A percentile compares a stretch with the other conserved stretches of the same genome.
These are phyloP conservation scores for Hypocryptadius cinnamomeus DNA, from an alignment of 2,113 vertebrate species.

Conservation along the genomic window DNA sequence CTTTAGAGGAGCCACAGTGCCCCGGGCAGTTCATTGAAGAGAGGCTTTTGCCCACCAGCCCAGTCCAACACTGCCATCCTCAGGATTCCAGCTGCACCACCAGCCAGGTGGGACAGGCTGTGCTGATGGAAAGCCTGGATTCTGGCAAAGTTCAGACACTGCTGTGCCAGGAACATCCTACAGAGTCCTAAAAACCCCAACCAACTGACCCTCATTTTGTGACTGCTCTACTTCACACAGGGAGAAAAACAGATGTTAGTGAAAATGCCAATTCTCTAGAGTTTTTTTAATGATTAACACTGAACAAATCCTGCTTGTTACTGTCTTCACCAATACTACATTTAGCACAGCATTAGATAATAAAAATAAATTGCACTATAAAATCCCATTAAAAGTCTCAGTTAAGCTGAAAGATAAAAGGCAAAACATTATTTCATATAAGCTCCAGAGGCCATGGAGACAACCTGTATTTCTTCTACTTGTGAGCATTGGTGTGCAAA, in stretches of 20 bases:
- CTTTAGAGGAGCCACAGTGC: background rate
- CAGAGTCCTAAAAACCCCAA: background rate
- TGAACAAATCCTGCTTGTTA: background rate
- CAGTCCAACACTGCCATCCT: constrained; percentile 7
- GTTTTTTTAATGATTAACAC: background rate
- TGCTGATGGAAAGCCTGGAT: background rate
- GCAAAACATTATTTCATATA: background rate
- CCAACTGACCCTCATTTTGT: background rate
- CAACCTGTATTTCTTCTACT: background rate
- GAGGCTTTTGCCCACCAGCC: background rate
- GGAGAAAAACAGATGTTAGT: background rate
- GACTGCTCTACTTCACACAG: background rate
- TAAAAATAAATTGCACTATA: constrained; percentile 65
- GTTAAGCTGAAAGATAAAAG: constrained; percentile 54
- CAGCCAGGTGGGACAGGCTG: background rate
- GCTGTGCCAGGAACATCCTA: background rate
- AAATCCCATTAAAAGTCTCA: constrained; percentile 56
- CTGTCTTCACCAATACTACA: background rate
- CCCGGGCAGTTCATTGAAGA: background rate
- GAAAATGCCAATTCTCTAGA: background rate
- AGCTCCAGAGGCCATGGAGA: background rate
- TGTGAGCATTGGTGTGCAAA: background rate
- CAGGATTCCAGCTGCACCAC: background rate
- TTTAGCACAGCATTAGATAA: background rate
- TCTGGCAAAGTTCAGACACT: background rate